These are phyloP conservation scores for Scrobipalpa costella DNA, from an alignment of 2,888 invertebrate genomes.

Conservation along the genomic window DNA sequence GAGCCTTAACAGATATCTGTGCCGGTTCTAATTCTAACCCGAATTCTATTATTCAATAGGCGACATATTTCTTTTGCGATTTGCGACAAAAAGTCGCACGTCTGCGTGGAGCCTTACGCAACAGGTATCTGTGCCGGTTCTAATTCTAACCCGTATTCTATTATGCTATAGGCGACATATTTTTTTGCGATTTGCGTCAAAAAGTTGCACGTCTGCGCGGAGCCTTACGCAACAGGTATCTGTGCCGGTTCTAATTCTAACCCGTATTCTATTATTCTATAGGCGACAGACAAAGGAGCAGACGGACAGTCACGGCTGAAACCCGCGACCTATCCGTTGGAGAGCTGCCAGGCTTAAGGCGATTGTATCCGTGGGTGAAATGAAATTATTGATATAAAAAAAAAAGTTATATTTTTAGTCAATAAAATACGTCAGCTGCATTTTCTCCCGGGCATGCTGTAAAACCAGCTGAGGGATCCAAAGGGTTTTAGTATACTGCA, in stretches of 20 bases:
- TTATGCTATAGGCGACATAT: neutral
- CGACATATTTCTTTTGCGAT: neutral
- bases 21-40: neutral
- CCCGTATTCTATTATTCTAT: conserved; percentile 18
- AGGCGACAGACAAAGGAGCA: conserved; percentile 34
- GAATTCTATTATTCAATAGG: neutral
- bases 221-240: conserved; percentile 36
- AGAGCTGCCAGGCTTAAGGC: conserved; percentile 44
- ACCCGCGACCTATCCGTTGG: conserved; percentile 61
- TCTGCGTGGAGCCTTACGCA: conserved; percentile 26
- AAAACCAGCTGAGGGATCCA: too few species aligned
- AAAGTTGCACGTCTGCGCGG: conserved; percentile 26
- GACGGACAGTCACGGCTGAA: conserved; percentile 20
- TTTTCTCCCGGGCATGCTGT: too few species aligned
- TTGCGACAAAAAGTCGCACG: conserved; percentile 31
- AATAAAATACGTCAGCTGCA: too few species aligned
- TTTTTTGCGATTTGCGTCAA: conserved; percentile 29
- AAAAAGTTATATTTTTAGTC: too few species aligned
- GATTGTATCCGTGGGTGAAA: neutral
- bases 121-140: conserved; percentile 41
- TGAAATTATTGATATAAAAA: neutral
- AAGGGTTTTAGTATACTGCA: too few species aligned
- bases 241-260: conserved; percentile 43
- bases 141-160: conserved; percentile 37
- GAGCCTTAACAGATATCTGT: too few species aligned